Base-by-base conservation (phyloP, 1,140 invertebrate species). In the Drosophila ogumai region DNA sequence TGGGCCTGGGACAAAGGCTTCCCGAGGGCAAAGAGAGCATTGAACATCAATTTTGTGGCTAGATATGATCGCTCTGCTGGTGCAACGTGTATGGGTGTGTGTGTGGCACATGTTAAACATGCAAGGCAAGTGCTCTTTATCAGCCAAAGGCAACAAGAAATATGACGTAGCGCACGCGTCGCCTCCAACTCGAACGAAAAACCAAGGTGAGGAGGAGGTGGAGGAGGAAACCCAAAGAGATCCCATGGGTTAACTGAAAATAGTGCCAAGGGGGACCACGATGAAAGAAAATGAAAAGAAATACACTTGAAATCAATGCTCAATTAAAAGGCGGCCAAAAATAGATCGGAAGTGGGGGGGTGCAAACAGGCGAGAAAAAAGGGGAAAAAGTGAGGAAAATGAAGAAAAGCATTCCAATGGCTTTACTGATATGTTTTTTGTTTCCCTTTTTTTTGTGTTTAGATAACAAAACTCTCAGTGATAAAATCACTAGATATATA, bases 291-390 rank as follows among this genome's bases (percentile, higher is more conserved):
- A 55, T 34, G 15, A 19, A 71, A 40, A 28, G 28, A 34, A 73
- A 75, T 57, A 79, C 68, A 78, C 81, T 81, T 74, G 68, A 86
- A 86, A 78, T 75, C 74, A 75, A 81, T 81, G 72, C 28, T 36
- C 49, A 67, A 81, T 67, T 73, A 40, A 52, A 67, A 59, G 58
- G 47, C 17, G 9, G 22, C 32, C 32, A 44, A 43, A 69, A 69
- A 58, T 40, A 65, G 22, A 44, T 55, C 61, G 19, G 47, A 67
- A 43, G 46, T 43, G 28, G 19, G 6, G 13, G 25, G 22, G 25
- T 50, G 44, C 44, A 28, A 47, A n/a, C 46, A 47, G n/a, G n/a
- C n/a, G 43, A 6, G 9, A 19, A 43, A n/a, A 22, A 6, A 28
- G 3, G 9, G n/a, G n/a, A n/a, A 40, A 41, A 41, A 19, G 32